Evolutionary conservation across 2,888 invertebrate species (phyloP), one percentile per base, ranked within the genome.

Genomic region (Vanessa cardui): DNA sequence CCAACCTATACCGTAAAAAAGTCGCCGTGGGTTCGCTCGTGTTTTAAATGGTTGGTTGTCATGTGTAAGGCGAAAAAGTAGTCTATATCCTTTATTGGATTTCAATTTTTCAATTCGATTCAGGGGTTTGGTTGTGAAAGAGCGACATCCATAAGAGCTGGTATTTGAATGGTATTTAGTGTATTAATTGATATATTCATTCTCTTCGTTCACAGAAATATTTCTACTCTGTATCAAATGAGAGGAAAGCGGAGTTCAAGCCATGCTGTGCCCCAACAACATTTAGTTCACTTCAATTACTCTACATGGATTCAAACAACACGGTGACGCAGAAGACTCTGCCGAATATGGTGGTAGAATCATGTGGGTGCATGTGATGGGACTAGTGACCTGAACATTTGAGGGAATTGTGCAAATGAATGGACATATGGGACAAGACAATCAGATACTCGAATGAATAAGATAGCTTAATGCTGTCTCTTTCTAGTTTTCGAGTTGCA

Each of bases 271-370:
- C 97, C 8, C 97, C 98, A 1, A 97, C 96, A 60, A 96, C 96
- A 70, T 96, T 97, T 86, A 96, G 96, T 71, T 95, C 96, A 1
- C 89, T 98, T 64, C 96, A 96, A 77, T 88, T 98, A 52, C 94
- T 98, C 12, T 97, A 97, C 83, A 94, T 96, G 89, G 96, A 97
- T 82, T 95, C 96, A 20, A 96, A 96, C 77, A 95, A 95, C 76
- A 96, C 96, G 5, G 94, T 96, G 73, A 96, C 96, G 56, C 95
- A 96, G 77, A 96, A 96, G 80, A 95, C 95, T 1, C 86, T 98
- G 69, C 97, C 97, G 0, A 97, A 98, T 78, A 98, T 98, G 97
- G 96, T 97, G 50, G 97, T 98, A n/a, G 97, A 97, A 76, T 95
- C 96, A 7, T 98, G 98, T 83, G 98, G 97, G 20, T 98, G 98